Evolutionary conservation across 2,113 vertebrate genomes (phyloP).

Genomic region (Neoarius graeffei): DNA sequence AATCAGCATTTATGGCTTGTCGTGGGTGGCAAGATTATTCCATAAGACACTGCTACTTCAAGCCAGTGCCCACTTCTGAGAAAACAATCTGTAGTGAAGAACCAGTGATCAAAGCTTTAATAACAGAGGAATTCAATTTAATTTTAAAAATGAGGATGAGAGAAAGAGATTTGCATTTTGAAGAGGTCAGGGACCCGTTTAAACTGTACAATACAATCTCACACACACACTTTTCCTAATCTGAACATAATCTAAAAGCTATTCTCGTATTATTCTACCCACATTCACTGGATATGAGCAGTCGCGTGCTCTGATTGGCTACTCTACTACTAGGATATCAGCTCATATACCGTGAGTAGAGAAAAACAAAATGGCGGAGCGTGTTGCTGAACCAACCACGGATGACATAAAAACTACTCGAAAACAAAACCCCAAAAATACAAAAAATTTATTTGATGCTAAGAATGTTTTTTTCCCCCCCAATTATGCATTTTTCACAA

Average conservation of each 20-base stretch:
- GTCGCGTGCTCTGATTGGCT: too few species aligned
- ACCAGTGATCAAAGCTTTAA: not conserved
- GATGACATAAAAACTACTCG: too few species aligned
- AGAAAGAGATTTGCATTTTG: not conserved
- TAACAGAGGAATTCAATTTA: not conserved
- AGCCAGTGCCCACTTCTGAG: not conserved
- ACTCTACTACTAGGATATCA: too few species aligned
- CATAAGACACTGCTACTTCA: not conserved
- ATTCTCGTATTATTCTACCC: not conserved
- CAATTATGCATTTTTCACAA: too few species aligned
- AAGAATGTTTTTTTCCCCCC: too few species aligned
- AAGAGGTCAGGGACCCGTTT: not conserved
- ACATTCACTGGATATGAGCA: too few species aligned
- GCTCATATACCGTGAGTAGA: too few species aligned
- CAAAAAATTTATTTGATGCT: too few species aligned
- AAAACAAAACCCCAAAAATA: too few species aligned
- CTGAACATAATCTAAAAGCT: not conserved
- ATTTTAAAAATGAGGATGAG: not conserved
- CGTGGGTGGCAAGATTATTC: slow-evolving; percentile 5
- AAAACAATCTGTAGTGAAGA: not conserved
- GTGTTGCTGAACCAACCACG: too few species aligned
- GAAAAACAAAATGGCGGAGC: too few species aligned
- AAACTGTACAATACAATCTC: not conserved
- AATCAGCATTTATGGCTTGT: not conserved
- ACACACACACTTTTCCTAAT: not conserved